A percentile compares a stretch with the other conserved stretches of the same genome.
phyloP scores from a whole-genome alignment of 2,797 vertebrate species.

The Forpus xanthops region DNA sequence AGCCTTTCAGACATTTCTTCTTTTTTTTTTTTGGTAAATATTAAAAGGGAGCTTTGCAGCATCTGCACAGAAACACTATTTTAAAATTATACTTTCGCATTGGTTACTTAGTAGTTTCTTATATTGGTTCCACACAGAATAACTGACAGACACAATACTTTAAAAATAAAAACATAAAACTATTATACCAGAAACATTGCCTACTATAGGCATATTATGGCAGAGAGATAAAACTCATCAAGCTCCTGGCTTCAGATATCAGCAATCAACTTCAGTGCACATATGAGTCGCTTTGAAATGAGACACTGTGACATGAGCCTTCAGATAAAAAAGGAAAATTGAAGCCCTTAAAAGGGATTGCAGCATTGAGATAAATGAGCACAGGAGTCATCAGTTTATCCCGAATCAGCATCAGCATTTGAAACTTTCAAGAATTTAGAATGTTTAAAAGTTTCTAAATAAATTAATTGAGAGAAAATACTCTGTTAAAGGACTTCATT shows the following conservation, averaged over 20 bases:
- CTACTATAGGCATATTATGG: neutral
- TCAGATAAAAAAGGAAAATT: neutral
- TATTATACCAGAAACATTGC: neutral
- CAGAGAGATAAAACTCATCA: neutral
- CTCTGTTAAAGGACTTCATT: neutral
- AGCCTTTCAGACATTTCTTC: neutral
- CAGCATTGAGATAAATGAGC: neutral
- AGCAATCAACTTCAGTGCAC: neutral
- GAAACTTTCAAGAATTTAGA: neutral
- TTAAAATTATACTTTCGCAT: neutral
- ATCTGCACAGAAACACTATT: neutral
- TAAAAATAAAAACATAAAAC: neutral
- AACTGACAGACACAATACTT: neutral
- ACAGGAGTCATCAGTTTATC: neutral
- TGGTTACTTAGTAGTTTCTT: neutral
- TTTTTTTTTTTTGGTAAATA: neutral
- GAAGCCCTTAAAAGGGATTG: conserved; percentile 12
- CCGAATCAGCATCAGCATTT: neutral
- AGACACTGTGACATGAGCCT: neutral
- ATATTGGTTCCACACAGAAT: neutral
- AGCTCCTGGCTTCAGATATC: neutral
- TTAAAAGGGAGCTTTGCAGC: neutral
- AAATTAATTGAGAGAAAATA: neutral
- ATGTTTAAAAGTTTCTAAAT: neutral
- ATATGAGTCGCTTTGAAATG: neutral